These are phyloP conservation scores for Allophyes oxyacanthae DNA, from an alignment of 2,888 invertebrate species.

Conservation along the genomic window DNA sequence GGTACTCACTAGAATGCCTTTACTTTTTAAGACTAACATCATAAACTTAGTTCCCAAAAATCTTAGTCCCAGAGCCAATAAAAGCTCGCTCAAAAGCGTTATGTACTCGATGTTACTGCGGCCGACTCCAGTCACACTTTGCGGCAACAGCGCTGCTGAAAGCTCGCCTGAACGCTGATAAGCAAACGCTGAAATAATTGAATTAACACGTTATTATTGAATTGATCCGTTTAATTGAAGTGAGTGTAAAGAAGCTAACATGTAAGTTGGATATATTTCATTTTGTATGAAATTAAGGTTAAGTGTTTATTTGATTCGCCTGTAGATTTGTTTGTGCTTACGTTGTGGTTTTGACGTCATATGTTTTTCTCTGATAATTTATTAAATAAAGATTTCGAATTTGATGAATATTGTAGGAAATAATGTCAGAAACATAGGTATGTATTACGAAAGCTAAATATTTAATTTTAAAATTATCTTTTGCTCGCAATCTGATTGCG, in stretches of 20 bases:
- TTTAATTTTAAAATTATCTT: too few relatives aligned
- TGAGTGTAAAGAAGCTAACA: slow-evolving; percentile 37
- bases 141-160: slow-evolving; percentile 77
- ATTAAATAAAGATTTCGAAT: background rate
- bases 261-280: slow-evolving; percentile 31
- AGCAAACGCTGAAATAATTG: slow-evolving; percentile 54
- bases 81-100: slow-evolving; percentile 56
- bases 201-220: slow-evolving; percentile 39
- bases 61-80: slow-evolving; percentile 13
- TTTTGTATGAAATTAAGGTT: background rate
- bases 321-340: slow-evolving; percentile 17
- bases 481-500: too few relatives aligned
- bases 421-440: too few relatives aligned
- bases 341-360: slow-evolving; percentile 16
- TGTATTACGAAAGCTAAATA: too few relatives aligned
- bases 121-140: slow-evolving; percentile 79
- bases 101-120: slow-evolving; percentile 81
- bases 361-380: background rate
- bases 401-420: background rate
- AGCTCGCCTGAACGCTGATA: slow-evolving; percentile 62
- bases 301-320: background rate
- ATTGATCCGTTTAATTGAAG: slow-evolving; percentile 37
- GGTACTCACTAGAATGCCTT: too few relatives aligned
- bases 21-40: too few relatives aligned
- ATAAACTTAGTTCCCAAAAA: too few relatives aligned